Evolutionary conservation across 2,797 vertebrate genomes (phyloP), one percentile per base, ranked within the genome.

Genomic region (Allobates femoralis): DNA sequence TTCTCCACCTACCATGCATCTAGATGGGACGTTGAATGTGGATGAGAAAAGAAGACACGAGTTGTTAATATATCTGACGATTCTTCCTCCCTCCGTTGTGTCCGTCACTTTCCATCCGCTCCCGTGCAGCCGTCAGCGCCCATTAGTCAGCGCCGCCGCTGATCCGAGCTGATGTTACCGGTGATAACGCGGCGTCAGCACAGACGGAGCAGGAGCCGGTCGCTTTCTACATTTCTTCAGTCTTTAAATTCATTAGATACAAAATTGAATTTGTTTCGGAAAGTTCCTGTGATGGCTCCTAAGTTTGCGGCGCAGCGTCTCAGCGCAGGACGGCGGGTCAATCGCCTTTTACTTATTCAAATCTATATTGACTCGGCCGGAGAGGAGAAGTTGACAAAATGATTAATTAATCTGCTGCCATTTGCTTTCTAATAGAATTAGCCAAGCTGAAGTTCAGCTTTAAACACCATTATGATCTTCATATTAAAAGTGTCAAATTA

Each of bases 361-460:
- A 94, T 94, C 91, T 92, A 90, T 91, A 92, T 93, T 93, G 90
- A 94, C 91, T 92, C 90, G 89, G 87, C 92, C 92, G 88, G 91
- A 92, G 92, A 93, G 92, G 91, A 90, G 91, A 91, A 91, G 85
- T 90, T 94, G 93, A 94, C 93, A 94, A 92, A 92, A 93, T 94
- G 93, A 95, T 95, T 93, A 94, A 94, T 94, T 93, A 93, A 90
- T 85, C 84, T 91, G 89, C 92, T 92, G 91, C 90, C 93, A 93
- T 92, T 93, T 94, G 92, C 89, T 91, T 69, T 94, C 94, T 95
- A 94, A 94, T 93, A 90, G 88, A 94, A 94, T 95, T 94, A 95
- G 89, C 88, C 89, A 92, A 91, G 92, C 90, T 92, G 91, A 91
- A 91, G 93, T 93, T 94, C 92, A 93, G 92, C 92, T 91, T 93